These are phyloP conservation scores for Pseudomyrmex sp. DNA, from an alignment of 1,140 invertebrate species.

Conservation along the genomic window DNA sequence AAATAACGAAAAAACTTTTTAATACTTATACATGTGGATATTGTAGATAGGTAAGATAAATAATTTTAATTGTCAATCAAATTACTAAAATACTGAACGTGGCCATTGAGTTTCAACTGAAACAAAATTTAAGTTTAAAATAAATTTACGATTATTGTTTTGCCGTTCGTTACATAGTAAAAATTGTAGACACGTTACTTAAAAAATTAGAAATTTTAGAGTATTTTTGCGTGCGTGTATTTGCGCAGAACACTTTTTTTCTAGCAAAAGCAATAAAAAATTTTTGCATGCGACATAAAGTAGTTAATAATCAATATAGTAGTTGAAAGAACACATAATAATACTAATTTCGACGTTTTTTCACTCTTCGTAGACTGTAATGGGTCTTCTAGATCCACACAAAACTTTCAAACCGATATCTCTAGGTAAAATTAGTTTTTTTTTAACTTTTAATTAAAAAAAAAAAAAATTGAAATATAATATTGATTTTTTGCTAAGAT, in stretches of 20 bases:
- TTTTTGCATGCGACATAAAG: slow-evolving; percentile 65
- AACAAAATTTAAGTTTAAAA: background rate
- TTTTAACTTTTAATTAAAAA: no score
- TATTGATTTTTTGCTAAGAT: no score
- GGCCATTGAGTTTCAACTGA: slow-evolving; percentile 21
- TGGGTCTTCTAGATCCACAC: no score
- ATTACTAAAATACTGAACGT: slow-evolving; percentile 34
- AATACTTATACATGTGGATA: no score
- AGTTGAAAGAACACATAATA: slow-evolving; percentile 40
- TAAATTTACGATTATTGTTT: slow-evolving; percentile 30
- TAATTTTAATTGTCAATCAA: background rate
- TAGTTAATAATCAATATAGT: slow-evolving; percentile 64
- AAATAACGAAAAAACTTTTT: background rate
- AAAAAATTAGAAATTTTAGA: slow-evolving; percentile 25
- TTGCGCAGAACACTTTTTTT: slow-evolving; percentile 39
- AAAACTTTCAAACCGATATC: no score
- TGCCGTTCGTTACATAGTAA: slow-evolving; percentile 31
- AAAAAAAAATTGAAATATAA: no score
- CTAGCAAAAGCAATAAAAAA: slow-evolving; percentile 49
- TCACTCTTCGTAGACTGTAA: slow-evolving; percentile 36
- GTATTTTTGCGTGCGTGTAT: background rate
- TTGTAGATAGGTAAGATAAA: background rate
- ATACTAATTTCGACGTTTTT: slow-evolving; percentile 62
- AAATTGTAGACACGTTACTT: slow-evolving; percentile 23
- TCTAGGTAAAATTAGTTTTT: no score